These are phyloP conservation scores for Frankliniella fusca DNA, from an alignment of 2,888 invertebrate species.

Conservation along the genomic window DNA sequence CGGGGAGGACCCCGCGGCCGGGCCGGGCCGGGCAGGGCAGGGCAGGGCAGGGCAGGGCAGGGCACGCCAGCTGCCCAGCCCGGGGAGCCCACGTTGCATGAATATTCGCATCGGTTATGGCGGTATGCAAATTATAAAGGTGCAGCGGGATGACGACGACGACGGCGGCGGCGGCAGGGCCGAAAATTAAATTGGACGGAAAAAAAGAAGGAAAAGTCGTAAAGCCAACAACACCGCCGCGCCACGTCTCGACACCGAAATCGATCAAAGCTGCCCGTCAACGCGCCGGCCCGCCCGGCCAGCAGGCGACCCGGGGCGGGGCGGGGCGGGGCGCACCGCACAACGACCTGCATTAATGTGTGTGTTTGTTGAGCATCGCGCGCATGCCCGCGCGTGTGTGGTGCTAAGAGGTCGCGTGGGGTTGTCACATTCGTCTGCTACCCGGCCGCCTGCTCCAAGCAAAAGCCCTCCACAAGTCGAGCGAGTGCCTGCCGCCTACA, in stretches of 20 bases:
- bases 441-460: too few species aligned
- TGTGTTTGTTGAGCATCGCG: too few species aligned
- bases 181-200: background rate
- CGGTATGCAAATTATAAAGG: background rate
- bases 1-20: too few species aligned
- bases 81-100: background rate
- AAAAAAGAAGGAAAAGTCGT: background rate
- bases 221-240: background rate
- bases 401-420: too few species aligned
- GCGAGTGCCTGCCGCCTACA: too few species aligned
- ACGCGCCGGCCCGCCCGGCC: too few species aligned
- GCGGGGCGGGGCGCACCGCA: too few species aligned
- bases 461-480: too few species aligned
- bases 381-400: too few species aligned
- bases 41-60: background rate
- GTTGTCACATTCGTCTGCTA: too few species aligned
- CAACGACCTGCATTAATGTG: too few species aligned
- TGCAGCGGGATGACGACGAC: background rate
- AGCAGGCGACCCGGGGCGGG: too few species aligned
- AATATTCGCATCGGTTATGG: slow-evolving; percentile 21
- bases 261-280: background rate
- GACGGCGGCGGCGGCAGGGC: background rate
- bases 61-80: background rate
- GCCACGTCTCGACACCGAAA: background rate
- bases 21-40: background rate